Evolutionary conservation across 2,888 invertebrate genomes (phyloP), one percentile per base, ranked within the genome.

Genomic region (Zaprionus bogoriensis): DNA sequence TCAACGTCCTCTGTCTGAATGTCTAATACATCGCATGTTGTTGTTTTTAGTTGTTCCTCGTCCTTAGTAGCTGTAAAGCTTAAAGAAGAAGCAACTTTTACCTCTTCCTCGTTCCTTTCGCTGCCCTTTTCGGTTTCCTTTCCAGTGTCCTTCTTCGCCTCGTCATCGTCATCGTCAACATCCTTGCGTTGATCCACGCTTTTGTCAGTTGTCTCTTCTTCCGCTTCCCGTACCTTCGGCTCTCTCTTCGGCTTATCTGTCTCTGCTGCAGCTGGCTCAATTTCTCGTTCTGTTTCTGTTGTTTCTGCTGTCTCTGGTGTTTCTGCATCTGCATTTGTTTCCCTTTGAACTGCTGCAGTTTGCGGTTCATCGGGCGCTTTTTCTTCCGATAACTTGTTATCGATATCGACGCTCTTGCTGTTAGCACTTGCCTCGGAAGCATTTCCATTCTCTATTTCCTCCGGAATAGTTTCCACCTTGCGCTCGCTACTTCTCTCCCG

Each of bases 381-480:
- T 38, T 38, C 45, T 2, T 9, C 30, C 70, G 65, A 70, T 70
- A 58, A 10, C 20, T 65, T 57, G 12, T 66, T 74, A 59, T 65
- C 67, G 60, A 25, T 62, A 62, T 62, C 65, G 47, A 52, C 51
- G 48, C 45, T 61, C 41, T 67, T 61, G 27, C 44, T 45, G 19
- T 6, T 22, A 22, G 47, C 27, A 45, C 14, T 61, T 19, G 59
- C 28, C 14, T 46, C 73, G 4, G 57, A 39, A 10, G 92, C 88
- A 92, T 93, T 75, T 91, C 93, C 89, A 92, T 93, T 75, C 91
- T 92, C 80, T 3, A 42, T 12, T 92, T 92, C 83, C 92, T 92
- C 66, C 84, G 90, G 41, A 92, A 92, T 82, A 92, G 92, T 65
- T 92, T 92, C 51, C 92, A 92, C 75, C 92, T 93, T 47, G 90